phyloP scores from a whole-genome alignment of 2,888 invertebrate genomes.

The Rhaphigaster nebulosa region DNA sequence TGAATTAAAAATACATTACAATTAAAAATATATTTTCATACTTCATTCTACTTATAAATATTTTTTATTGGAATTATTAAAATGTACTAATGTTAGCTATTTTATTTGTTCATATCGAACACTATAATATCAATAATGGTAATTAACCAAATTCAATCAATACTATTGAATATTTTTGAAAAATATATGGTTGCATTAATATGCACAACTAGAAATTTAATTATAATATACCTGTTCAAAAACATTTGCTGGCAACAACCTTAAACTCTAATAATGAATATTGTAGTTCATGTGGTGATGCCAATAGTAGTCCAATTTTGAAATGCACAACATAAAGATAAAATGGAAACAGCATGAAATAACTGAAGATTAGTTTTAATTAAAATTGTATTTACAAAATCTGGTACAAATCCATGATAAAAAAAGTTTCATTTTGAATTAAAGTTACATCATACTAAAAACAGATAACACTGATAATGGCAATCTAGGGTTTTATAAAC shows the following conservation, averaged over 20 bases:
- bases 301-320: not conserved
- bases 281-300: not conserved
- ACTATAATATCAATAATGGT: not conserved
- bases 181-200: not conserved
- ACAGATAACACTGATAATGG: not conserved
- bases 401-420: not conserved
- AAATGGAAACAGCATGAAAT: not conserved
- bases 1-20: too few species aligned
- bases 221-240: not conserved
- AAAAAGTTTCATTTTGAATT: not conserved
- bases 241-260: not conserved
- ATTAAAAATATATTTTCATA: too few species aligned
- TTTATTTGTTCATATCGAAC: too few species aligned
- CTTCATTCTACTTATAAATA: too few species aligned
- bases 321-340: not conserved
- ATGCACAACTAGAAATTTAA: not conserved
- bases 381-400: not conserved
- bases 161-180: not conserved
- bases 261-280: not conserved
- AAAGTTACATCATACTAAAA: constrained; percentile 1
- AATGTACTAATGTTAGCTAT: not conserved
- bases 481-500: not conserved
- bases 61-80: not conserved
- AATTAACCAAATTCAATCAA: not conserved
- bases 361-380: not conserved